phyloP scores from a whole-genome alignment of 2,113 vertebrate species.

The Cebidichthys violaceus region DNA sequence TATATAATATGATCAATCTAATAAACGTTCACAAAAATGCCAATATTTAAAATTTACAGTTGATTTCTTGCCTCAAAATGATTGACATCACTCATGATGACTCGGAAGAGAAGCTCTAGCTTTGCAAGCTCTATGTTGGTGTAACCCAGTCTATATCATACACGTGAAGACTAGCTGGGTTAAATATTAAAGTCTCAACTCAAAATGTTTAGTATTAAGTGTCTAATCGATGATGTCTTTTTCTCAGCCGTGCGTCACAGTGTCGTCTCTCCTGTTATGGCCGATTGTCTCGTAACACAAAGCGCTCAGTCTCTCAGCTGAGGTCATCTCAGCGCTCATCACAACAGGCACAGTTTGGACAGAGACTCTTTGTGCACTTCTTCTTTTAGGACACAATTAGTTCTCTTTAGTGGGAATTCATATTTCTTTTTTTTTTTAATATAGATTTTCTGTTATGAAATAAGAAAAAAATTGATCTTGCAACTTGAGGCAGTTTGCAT shows the following conservation, averaged over 20 bases:
- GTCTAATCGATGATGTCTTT: too few species aligned
- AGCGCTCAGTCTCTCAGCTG: conserved; percentile 66
- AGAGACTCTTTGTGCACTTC: conserved; percentile 47
- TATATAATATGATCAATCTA: too few species aligned
- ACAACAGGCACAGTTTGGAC: conserved; percentile 53
- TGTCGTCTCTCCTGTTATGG: conserved; percentile 46
- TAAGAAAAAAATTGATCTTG: not conserved
- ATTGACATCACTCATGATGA: too few species aligned
- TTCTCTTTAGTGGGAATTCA: not conserved
- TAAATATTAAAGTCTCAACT: too few species aligned
- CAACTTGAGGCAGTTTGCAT: not conserved
- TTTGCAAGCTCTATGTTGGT: too few species aligned
- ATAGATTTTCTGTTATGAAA: not conserved
- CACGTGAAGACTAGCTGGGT: not conserved
- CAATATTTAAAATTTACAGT: too few species aligned
- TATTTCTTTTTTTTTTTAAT: not conserved
- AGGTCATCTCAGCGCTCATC: conserved; percentile 61
- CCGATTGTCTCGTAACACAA: conserved; percentile 64
- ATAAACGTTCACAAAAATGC: too few species aligned
- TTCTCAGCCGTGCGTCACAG: conserved; percentile 39
- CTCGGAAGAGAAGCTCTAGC: too few species aligned
- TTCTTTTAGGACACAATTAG: not conserved
- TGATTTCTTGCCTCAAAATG: too few species aligned
- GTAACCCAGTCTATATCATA: not conserved
- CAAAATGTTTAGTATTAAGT: too few species aligned